These are phyloP conservation scores for Hirudinaria manillensis DNA, from an alignment of 2,888 invertebrate species.

Conservation along the genomic window DNA sequence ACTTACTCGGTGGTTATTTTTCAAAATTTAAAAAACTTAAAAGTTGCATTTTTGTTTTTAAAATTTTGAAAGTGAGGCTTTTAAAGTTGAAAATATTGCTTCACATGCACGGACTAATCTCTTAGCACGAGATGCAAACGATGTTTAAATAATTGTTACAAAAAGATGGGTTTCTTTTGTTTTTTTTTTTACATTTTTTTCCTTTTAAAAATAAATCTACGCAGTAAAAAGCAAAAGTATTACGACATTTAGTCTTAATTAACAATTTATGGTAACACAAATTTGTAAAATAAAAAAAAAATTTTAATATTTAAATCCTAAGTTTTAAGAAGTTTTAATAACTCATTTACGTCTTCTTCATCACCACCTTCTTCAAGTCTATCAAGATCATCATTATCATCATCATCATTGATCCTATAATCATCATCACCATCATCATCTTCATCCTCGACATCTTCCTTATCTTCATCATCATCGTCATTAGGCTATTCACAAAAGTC, in stretches of 20 bases:
- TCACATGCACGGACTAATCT: no score
- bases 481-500: not conserved
- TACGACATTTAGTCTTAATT: no score
- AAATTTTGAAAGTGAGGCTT: not conserved
- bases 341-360: not conserved
- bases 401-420: not conserved
- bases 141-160: no score
- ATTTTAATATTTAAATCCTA: not conserved
- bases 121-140: no score
- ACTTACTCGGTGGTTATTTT: not conserved
- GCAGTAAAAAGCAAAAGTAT: no score
- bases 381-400: not conserved
- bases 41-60: not conserved
- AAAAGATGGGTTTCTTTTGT: not conserved
- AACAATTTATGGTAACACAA: no score
- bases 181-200: not conserved
- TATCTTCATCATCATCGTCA: slow-evolving; percentile 6
- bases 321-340: not conserved
- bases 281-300: no score
- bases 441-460: not conserved
- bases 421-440: not conserved
- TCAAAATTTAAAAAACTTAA: not conserved
- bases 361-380: not conserved
- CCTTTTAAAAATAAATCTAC: not conserved
- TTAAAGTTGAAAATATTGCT: no score